phyloP scores from a whole-genome alignment of 2,888 invertebrate genomes.

The Sarcophaga subvicina region DNA sequence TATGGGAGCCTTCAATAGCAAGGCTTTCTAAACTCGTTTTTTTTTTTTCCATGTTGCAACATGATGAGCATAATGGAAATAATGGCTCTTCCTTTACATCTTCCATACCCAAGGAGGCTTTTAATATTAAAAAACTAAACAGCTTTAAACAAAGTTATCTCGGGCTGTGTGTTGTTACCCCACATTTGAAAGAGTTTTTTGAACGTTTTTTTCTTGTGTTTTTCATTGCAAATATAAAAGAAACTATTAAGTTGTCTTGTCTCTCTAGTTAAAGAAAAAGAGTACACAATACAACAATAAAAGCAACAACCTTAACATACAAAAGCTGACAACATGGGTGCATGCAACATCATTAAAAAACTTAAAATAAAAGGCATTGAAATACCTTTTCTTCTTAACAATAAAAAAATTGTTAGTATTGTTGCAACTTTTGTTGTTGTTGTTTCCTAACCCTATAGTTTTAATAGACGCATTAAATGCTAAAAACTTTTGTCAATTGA shows the following conservation, averaged over 20 bases:
- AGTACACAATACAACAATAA: background rate
- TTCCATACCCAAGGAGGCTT: background rate
- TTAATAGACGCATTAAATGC: too few relatives aligned
- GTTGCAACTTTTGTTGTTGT: too few relatives aligned
- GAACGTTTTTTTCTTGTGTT: fast-evolving
- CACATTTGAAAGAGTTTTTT: background rate
- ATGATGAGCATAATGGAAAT: too few relatives aligned
- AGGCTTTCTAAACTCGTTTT: background rate
- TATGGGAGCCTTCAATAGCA: slow-evolving; percentile 39
- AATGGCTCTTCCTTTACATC: too few relatives aligned
- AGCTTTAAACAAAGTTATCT: too few relatives aligned
- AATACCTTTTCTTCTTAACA: too few relatives aligned
- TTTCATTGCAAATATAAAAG: background rate
- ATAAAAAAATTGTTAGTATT: too few relatives aligned
- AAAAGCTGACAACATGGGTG: slow-evolving; percentile 30
- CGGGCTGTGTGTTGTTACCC: background rate
- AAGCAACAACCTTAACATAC: slow-evolving; percentile 31
- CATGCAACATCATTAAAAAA: slow-evolving; percentile 38
- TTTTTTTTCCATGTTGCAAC: too few relatives aligned
- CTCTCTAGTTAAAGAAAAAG: background rate
- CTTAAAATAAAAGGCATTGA: too few relatives aligned
- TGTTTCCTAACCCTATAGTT: too few relatives aligned
- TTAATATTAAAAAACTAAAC: background rate
- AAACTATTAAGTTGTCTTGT: background rate
- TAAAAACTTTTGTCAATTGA: slow-evolving; percentile 46